phyloP scores from a whole-genome alignment of 2,888 invertebrate genomes.

The Leucoma salicis region DNA sequence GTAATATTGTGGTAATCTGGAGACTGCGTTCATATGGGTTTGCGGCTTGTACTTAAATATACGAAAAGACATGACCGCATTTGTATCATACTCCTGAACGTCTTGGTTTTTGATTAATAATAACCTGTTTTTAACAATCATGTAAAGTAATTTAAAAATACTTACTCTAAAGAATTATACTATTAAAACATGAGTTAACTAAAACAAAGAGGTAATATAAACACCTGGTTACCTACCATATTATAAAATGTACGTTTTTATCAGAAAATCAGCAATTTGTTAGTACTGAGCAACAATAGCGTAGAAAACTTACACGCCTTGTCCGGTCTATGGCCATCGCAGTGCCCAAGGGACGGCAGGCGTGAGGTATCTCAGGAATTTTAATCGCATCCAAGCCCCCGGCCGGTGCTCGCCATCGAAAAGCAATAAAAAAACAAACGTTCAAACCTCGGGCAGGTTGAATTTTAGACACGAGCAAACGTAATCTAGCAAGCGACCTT shows the following conservation, averaged over 20 bases:
- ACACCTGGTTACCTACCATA: conserved; percentile 28
- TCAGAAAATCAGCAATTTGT: conserved; percentile 43
- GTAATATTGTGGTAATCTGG: no score
- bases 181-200: conserved; percentile 6
- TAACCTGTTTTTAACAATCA: no score
- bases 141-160: no score
- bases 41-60: no score
- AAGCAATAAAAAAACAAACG: conserved; percentile 66
- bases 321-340: conserved; percentile 51
- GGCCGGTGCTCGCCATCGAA: conserved; percentile 52
- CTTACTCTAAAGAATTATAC: no score
- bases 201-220: conserved; percentile 14
- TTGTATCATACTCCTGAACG: no score
- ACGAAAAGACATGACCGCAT: no score
- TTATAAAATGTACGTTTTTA: conserved; percentile 36
- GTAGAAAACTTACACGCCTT: conserved; percentile 34
- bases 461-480: conserved; percentile 60
- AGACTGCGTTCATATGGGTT: no score
- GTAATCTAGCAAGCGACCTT: conserved; percentile 54
- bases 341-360: conserved; percentile 58
- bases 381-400: conserved; percentile 76
- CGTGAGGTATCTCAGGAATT: conserved; percentile 78
- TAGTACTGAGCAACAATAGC: conserved; percentile 41
- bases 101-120: no score
- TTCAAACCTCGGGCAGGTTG: conserved; percentile 50